Percentiles rank a stretch among this genome's conserved stretches.
phyloP scores from a whole-genome alignment of 1,140 invertebrate genomes.

The Drosophila sechellia region DNA sequence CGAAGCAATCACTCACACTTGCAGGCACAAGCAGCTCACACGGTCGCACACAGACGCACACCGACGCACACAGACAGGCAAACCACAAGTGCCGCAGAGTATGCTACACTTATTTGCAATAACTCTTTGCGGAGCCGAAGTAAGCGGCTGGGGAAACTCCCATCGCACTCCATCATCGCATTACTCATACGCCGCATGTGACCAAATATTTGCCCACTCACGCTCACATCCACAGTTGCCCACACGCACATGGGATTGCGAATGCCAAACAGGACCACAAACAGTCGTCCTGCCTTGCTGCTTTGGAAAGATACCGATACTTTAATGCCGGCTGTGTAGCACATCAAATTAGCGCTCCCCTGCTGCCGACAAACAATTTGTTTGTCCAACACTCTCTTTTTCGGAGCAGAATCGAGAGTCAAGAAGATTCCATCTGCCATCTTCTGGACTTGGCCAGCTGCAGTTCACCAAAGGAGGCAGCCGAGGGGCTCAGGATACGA shows the following conservation, averaged over 20 bases:
- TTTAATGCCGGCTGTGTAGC: slow-evolving; percentile 17
- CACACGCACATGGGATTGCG: background rate
- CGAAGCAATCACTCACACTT: slow-evolving; percentile 11
- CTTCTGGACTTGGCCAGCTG: slow-evolving; percentile 5
- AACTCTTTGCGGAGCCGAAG: slow-evolving; percentile 22
- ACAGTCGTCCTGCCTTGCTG: slow-evolving; percentile 14
- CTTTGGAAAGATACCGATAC: slow-evolving; percentile 38
- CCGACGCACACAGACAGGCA: background rate
- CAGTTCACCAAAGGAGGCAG: slow-evolving; percentile 7
- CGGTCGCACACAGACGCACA: background rate
- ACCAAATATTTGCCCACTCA: slow-evolving; percentile 57
- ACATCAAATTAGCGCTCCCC: slow-evolving; percentile 53
- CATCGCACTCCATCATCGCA: slow-evolving; percentile 32
- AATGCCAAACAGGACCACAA: slow-evolving; percentile 10
- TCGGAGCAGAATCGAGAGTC: too few species aligned
- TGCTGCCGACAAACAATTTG: slow-evolving; percentile 31
- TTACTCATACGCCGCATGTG: slow-evolving; percentile 50
- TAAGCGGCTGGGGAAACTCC: slow-evolving; percentile 1
- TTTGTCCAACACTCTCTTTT: slow-evolving; percentile 47
- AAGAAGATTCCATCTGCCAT: background rate
- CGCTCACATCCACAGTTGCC: slow-evolving; percentile 11
- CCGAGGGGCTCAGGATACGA: slow-evolving; percentile 2
- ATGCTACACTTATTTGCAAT: slow-evolving; percentile 63
- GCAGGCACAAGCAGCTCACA: slow-evolving; percentile 21
- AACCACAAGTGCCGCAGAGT: slow-evolving; percentile 54